Percentiles rank a stretch among this genome's conserved stretches.
These are phyloP conservation scores for Drosophila imparisetae DNA, from an alignment of 2,888 invertebrate species.

Conservation along the genomic window DNA sequence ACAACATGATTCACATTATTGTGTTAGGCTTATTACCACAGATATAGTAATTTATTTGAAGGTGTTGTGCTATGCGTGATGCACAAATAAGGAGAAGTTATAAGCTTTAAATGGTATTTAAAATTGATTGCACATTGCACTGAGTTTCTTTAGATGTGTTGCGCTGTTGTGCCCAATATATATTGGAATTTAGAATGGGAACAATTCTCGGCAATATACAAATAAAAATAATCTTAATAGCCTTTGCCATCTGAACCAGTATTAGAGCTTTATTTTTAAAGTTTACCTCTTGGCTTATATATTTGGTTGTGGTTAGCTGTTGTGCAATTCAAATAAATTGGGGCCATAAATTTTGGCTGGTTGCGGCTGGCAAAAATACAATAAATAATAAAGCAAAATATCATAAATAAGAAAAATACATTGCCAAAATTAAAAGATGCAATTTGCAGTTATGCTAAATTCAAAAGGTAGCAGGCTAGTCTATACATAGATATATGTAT, in stretches of 20 bases:
- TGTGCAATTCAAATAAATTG: constrained; percentile 24
- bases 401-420: constrained; percentile 60
- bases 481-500: neutral
- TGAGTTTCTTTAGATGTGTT: no score
- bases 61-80: neutral
- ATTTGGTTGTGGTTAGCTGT: constrained; percentile 3
- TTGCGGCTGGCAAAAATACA: constrained; percentile 44
- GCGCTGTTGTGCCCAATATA: neutral
- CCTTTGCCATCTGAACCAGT: neutral
- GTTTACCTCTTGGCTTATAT: neutral
- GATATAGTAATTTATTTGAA: neutral
- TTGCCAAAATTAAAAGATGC: constrained; percentile 32
- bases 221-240: neutral
- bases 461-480: neutral
- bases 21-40: constrained; percentile 24
- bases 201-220: neutral
- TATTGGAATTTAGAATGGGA: neutral
- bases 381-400: constrained; percentile 66
- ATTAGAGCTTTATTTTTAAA: neutral
- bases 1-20: constrained; percentile 32
- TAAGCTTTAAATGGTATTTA: neutral
- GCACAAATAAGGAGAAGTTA: neutral
- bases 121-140: no score
- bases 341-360: constrained; percentile 44
- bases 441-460: constrained; percentile 3